Evolutionary conservation across 1,140 invertebrate species (phyloP), one percentile per base, ranked within the genome.

Genomic region (Drosophila tani): DNA sequence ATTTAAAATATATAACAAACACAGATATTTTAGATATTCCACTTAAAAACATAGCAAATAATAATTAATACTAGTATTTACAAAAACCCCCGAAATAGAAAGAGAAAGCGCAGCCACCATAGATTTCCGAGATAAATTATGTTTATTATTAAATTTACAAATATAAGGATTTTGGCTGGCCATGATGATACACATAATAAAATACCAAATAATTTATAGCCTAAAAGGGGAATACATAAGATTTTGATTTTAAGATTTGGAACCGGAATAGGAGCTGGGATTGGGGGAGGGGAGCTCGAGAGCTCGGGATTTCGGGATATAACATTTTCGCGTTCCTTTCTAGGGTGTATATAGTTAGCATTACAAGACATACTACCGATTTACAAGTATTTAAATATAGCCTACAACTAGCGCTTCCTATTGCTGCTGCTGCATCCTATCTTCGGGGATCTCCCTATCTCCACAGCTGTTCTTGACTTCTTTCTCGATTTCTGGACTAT

Each of bases 91-190:
- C 14, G 17, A 66, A 60, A 15, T 35, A 46, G 57, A 45, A 46
- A 66, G 63, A 46, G 63, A 62, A n/a, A 19, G 3, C 15, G 3
- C 3, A 24, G 8, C 29, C 8, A 35, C 8, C 17, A 21, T 2
- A 0, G 2, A 17, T 5, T 5, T 24, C 17, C 40, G 11, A 50
- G 55, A 43, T 51, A 73, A 73, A 71, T 60, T 9, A 67, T 43
- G 12, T 71, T 71, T 38, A 59, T 73, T 73, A 71, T 73, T 73
- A 71, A 70, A 60, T 60, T 73, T 73, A 73, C 69, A 73, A 73
- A 60, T 59, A 60, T n/a, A 73, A 43, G 35, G 38, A 73, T 59
- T 46, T 70, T 49, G 70, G 55, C 55, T 59, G 67, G 68, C 63
- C 63, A 21, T 29, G 40, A 32, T 43, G n/a, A n/a, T n/a, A n/a